These are phyloP conservation scores for Trissolcus basalis DNA, from an alignment of 1,140 invertebrate genomes.

Conservation along the genomic window DNA sequence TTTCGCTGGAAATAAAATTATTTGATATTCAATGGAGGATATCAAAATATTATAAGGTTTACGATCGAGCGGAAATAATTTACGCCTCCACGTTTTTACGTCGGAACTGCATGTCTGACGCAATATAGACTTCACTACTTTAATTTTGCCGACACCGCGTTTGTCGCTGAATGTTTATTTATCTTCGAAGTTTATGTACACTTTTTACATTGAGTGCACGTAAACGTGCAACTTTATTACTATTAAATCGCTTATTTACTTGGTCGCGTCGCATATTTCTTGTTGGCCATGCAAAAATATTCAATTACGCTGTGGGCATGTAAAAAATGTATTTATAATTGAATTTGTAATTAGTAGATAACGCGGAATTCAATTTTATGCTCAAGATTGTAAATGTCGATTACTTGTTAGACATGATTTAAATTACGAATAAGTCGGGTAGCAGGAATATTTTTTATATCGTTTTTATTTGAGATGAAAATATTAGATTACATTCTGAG, in stretches of 20 bases:
- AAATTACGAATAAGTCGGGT: conserved; percentile 46
- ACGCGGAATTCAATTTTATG: conserved; percentile 34
- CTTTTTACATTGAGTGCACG: conserved; percentile 23
- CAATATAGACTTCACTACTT: conserved; percentile 36
- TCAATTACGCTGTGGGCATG: conserved; percentile 4
- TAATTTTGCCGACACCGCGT: conserved; percentile 24
- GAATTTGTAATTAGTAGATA: conserved; percentile 43
- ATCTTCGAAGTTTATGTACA: conserved; percentile 27
- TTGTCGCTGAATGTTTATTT: conserved; percentile 13
- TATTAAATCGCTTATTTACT: conserved; percentile 22
- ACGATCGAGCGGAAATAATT: conserved; percentile 1
- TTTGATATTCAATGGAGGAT: no score
- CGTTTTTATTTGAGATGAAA: conserved; percentile 16
- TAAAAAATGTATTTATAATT: conserved; percentile 39
- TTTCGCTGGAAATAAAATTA: no score
- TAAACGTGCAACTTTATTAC: conserved; percentile 22
- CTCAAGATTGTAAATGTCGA: conserved; percentile 36
- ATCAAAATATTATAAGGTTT: neutral
- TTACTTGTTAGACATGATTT: conserved; percentile 43
- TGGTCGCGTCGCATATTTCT: neutral
- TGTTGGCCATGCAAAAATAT: conserved; percentile 4
- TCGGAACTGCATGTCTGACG: conserved; percentile 26
- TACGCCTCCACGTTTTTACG: no score
- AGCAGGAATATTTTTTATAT: conserved; percentile 23
- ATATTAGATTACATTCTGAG: no score